A percentile compares a stretch with the other conserved stretches of the same genome.
Conservation (phyloP, 2,888 invertebrate species). For the Bombylius discolor region DNA sequence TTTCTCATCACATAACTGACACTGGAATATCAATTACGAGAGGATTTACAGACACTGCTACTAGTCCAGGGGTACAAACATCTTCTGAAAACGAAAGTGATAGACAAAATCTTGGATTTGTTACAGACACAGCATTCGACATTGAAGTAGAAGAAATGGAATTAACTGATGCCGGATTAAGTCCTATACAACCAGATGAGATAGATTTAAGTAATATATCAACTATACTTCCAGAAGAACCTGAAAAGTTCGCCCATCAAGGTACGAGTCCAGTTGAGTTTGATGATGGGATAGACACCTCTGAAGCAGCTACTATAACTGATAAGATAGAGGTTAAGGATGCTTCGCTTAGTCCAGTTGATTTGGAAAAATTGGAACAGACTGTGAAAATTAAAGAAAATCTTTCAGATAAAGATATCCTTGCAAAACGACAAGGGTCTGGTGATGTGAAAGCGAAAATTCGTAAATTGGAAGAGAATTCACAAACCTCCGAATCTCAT, state of each 20-base stretch:
- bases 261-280: constrained; percentile 42
- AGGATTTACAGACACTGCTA: constrained; percentile 37
- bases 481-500: constrained; percentile 11
- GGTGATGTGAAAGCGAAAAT: constrained; percentile 45
- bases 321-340: constrained; percentile 41
- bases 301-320: constrained; percentile 40
- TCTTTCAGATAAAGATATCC: constrained; percentile 29
- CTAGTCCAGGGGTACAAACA: constrained; percentile 36
- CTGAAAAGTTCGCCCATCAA: constrained; percentile 35
- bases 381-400: constrained; percentile 19
- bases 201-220: constrained; percentile 27
- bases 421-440: constrained; percentile 32
- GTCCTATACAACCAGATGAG: constrained; percentile 43
- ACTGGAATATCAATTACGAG: constrained; percentile 43
- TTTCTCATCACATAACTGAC: constrained; percentile 41
- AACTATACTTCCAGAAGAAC: constrained; percentile 31
- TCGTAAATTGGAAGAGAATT: constrained; percentile 41
- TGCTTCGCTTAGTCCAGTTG: constrained; percentile 41
- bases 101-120: constrained; percentile 24
- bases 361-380: constrained; percentile 21
- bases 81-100: constrained; percentile 21
- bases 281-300: constrained; percentile 38
- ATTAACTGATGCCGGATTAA: constrained; percentile 42
- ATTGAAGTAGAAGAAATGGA: constrained; percentile 40
- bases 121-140: constrained; percentile 37